Evolutionary conservation across 2,113 vertebrate species (phyloP).

Genomic region (Microtus ochrogaster): DNA sequence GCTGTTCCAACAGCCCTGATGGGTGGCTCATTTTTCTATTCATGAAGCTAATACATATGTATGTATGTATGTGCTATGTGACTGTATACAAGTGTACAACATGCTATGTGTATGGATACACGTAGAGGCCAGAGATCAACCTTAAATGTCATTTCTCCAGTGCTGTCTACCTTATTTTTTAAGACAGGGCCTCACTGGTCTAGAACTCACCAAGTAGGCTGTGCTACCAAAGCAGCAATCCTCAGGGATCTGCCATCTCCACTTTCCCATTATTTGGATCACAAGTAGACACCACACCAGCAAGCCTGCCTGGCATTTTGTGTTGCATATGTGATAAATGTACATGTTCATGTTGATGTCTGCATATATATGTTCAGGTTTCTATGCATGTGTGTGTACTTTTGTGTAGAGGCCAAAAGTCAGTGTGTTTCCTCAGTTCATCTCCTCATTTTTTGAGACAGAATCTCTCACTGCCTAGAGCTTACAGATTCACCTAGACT

Average conservation of each 20-base stretch:
- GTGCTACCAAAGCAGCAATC: background rate
- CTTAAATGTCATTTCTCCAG: background rate
- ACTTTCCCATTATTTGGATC: background rate
- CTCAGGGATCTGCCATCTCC: background rate
- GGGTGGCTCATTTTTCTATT: background rate
- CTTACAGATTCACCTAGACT: background rate
- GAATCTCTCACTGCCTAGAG: background rate
- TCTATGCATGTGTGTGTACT: background rate
- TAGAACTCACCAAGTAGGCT: background rate
- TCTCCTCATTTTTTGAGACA: background rate
- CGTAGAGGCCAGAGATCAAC: background rate
- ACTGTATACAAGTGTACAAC: background rate
- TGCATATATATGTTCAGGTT: background rate
- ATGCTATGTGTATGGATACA: background rate
- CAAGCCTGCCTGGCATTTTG: background rate
- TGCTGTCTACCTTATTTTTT: background rate
- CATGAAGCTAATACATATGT: background rate
- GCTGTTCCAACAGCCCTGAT: accelerated
- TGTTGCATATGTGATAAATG: background rate
- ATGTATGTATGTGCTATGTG: background rate
- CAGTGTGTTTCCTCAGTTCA: too few species aligned
- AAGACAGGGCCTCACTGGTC: background rate
- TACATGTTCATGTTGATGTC: background rate
- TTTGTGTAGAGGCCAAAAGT: background rate
- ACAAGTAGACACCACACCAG: background rate